Conservation (phyloP, 2,113 vertebrate genomes). For the Heloderma charlesbogerti region DNA sequence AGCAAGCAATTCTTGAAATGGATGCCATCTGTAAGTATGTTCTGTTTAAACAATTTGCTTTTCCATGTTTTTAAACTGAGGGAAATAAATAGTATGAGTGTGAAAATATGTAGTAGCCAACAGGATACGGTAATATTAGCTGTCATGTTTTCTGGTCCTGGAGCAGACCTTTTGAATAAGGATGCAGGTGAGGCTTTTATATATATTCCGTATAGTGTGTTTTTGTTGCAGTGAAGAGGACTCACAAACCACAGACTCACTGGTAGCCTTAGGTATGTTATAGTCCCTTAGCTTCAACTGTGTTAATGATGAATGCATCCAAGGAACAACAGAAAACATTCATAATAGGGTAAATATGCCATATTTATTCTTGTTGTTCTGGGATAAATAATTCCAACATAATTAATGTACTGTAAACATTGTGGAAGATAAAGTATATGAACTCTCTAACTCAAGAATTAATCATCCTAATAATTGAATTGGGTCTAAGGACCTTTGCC, state of each 20-base stretch:
- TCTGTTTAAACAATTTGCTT: conserved; percentile 18
- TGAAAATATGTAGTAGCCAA: not conserved
- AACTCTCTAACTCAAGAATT: not conserved
- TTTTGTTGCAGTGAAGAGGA: not conserved
- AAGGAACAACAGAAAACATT: not conserved
- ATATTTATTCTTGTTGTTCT: not conserved
- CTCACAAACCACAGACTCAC: not conserved
- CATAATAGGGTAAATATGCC: not conserved
- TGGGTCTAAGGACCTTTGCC: not conserved
- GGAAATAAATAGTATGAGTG: not conserved
- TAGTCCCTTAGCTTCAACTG: not conserved
- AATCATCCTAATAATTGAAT: not conserved
- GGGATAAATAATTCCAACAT: not conserved
- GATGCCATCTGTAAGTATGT: conserved; percentile 93
- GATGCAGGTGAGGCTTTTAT: not conserved
- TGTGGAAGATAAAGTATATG: not conserved
- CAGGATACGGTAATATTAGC: not conserved
- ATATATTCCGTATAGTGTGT: not conserved
- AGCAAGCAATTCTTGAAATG: conserved; percentile 98
- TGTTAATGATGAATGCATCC: not conserved
- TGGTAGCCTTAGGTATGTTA: not conserved
- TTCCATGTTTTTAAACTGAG: not conserved
- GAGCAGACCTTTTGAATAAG: not conserved
- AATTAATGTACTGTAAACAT: not conserved
- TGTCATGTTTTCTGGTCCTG: not conserved